A percentile compares a stretch with the other conserved stretches of the same genome.
These are phyloP conservation scores for Platysternon megacephalum DNA, from an alignment of 2,113 vertebrate genomes.

Conservation along the genomic window DNA sequence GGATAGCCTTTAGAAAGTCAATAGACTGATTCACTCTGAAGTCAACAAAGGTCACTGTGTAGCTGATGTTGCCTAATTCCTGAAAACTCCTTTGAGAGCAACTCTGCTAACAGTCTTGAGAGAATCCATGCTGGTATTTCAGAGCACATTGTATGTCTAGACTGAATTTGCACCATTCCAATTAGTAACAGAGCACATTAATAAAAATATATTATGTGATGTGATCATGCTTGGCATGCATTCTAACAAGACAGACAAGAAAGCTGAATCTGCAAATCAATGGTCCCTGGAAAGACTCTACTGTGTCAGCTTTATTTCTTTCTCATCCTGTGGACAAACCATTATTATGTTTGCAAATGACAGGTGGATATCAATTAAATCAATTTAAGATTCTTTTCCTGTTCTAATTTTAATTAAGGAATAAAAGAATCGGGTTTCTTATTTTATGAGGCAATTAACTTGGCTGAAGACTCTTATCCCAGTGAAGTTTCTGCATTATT, in stretches of 20 bases:
- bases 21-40: neutral
- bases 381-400: neutral
- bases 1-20: neutral
- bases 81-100: neutral
- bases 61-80: neutral
- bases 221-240: neutral
- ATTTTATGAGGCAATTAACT: conserved; percentile 1
- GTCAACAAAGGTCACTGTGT: neutral
- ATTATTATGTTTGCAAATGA: neutral
- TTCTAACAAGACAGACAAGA: neutral
- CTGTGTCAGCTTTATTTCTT: neutral
- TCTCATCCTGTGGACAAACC: neutral
- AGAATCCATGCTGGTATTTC: neutral
- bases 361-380: neutral
- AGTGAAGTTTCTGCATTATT: conserved; percentile 5
- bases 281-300: neutral
- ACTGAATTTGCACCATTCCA: neutral
- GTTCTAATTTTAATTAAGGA: neutral
- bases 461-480: neutral
- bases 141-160: neutral
- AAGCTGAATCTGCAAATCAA: neutral
- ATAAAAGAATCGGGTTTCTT: neutral
- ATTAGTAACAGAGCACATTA: neutral
- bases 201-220: neutral
- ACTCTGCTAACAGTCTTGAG: neutral